These are phyloP conservation scores for Monochamus saltuarius DNA, from an alignment of 1,140 invertebrate species.

Conservation along the genomic window DNA sequence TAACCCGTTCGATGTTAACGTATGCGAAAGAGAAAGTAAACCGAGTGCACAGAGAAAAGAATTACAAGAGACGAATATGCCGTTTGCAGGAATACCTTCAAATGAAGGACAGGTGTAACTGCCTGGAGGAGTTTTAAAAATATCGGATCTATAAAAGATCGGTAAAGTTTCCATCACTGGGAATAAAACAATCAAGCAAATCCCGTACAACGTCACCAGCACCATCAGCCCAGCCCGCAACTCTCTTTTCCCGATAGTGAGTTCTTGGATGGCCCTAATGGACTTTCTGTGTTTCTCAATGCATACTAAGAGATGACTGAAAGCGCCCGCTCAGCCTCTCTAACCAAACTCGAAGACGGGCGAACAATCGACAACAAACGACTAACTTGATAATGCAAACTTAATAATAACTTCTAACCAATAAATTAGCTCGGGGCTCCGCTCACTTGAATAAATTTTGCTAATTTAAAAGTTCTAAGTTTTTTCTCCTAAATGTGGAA, in stretches of 20 bases:
- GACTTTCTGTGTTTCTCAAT: constrained; percentile 47
- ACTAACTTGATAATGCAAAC: constrained; percentile 44
- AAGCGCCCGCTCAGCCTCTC: constrained; percentile 27
- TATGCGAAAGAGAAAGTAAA: no score
- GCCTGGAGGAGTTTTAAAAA: constrained; percentile 16
- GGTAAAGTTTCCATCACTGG: constrained; percentile 20
- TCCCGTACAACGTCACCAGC: constrained; percentile 3
- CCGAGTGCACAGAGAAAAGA: no score
- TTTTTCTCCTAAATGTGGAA: background rate
- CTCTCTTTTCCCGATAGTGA: constrained; percentile 4
- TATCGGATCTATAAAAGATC: constrained; percentile 20
- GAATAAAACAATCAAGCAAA: constrained; percentile 17
- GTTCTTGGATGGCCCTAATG: constrained; percentile 46
- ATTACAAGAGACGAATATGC: no score
- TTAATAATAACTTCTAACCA: constrained; percentile 37
- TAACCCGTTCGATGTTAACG: no score
- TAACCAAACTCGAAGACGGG: constrained; percentile 30
- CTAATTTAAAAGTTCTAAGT: constrained; percentile 27
- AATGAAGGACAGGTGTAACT: no score
- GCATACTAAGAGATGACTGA: constrained; percentile 37
- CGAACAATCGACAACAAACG: constrained; percentile 41
- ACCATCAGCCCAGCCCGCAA: no score
- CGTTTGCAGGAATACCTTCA: background rate
- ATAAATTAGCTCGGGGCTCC: constrained; percentile 32
- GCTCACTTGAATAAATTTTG: constrained; percentile 24